A percentile compares a stretch with the other conserved stretches of the same genome.
Conservation (phyloP, 2,797 vertebrate species). For the Characodon lateralis region DNA sequence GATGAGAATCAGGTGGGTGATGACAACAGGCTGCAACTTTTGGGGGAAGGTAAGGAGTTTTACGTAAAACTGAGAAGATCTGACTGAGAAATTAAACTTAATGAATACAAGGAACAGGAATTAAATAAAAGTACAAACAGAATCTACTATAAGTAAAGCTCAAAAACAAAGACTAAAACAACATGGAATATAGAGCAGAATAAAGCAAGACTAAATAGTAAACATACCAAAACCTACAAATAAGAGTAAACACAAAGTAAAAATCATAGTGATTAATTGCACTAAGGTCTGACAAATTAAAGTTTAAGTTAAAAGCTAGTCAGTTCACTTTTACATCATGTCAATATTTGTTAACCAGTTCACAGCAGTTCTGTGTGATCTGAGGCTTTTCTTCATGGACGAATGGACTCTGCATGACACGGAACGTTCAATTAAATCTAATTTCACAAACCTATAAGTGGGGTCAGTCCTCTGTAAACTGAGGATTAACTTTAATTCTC, state of each 20-base stretch:
- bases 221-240: not conserved
- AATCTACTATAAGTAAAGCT: not conserved
- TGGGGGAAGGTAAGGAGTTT: not conserved
- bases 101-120: not conserved
- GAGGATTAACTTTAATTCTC: slow-evolving; percentile 30
- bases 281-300: not conserved
- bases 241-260: not conserved
- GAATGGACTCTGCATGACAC: slow-evolving; percentile 6
- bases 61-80: not conserved
- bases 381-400: slow-evolving; percentile 2
- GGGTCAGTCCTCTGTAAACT: slow-evolving; percentile 31
- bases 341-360: not conserved
- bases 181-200: not conserved
- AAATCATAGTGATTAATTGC: not conserved
- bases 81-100: not conserved
- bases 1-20: not conserved
- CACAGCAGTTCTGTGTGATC: not conserved
- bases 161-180: not conserved
- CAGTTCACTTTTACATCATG: not conserved
- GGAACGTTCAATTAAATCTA: slow-evolving; percentile 3
- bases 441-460: slow-evolving; percentile 24
- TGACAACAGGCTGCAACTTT: not conserved
- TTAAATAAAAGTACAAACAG: not conserved
- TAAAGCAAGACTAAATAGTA: not conserved
- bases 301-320: not conserved